Evolutionary conservation across 1,140 invertebrate genomes (phyloP).

Genomic region (Meloidogyne exigua): DNA sequence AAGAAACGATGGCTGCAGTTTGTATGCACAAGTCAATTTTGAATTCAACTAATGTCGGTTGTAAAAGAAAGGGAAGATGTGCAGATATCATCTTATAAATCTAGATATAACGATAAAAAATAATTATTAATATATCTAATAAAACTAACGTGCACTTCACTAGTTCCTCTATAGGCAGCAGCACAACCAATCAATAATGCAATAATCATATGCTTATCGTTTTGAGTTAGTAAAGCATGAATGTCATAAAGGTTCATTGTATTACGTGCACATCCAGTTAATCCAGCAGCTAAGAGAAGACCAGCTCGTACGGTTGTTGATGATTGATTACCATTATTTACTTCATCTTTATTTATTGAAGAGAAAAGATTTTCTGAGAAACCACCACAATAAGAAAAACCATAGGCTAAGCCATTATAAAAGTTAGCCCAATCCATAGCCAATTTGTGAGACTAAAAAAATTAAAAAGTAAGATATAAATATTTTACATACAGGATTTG

Average conservation of each 20-base stretch:
- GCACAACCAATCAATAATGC: conserved; percentile 41
- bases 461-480: background rate
- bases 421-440: conserved; percentile 51
- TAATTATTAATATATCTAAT: background rate
- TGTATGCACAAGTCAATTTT: conserved; percentile 48
- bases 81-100: conserved; percentile 46
- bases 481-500: background rate
- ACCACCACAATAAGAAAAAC: conserved; percentile 29
- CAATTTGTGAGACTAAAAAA: conserved; percentile 41
- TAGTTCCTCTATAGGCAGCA: conserved; percentile 44
- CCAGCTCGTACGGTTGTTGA: conserved; percentile 32
- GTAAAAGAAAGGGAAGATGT: conserved; percentile 50
- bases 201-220: conserved; percentile 40
- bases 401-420: conserved; percentile 41
- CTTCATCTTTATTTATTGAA: conserved; percentile 1
- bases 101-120: conserved; percentile 28
- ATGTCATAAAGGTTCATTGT: conserved; percentile 42
- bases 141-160: conserved; percentile 40
- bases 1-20: conserved; percentile 36
- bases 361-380: conserved; percentile 18
- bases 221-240: conserved; percentile 42
- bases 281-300: conserved; percentile 41
- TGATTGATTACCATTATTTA: conserved; percentile 30
- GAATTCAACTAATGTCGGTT: conserved; percentile 48
- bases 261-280: conserved; percentile 26